Evolutionary conservation across 2,888 invertebrate species (phyloP), one percentile per base, ranked within the genome.

Genomic region (Gryllus longicercus): DNA sequence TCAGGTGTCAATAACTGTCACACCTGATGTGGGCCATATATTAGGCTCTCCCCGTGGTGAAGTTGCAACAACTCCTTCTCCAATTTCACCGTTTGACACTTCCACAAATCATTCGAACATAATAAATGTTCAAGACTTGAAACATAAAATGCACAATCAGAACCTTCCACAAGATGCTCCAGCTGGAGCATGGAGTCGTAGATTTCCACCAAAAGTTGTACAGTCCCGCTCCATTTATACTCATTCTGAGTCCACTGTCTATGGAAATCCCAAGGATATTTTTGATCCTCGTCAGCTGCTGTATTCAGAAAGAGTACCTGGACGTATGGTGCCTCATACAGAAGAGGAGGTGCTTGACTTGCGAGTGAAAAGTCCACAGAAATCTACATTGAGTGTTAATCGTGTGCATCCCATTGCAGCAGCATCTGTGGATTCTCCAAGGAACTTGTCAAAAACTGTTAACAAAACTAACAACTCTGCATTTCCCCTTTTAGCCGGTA

Each of bases 241-340:
- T n/a, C 82, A 81, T 79, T 82, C 81, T 74, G 82, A 82, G 78
- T 21, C 86, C 90, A 92, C 90, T 0, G 91, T 93, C 0, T 93
- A 93, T 83, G 93, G 93, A 0, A 92, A 93, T 86, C 93, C 93
- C 0, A 93, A 93, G 84, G 93, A 93, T 84, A 90, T 91, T 4
- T 88, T 92, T 82, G 76, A 89, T 89, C 86, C 89, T 91, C 0
- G 63, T 63, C 89, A 90, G 0, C 88, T 89, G 0, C 90, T 89
- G 78, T 86, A 89, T 0, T 83, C 89, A 0, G 89, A 88, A n/a
- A 90, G 89, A 0, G 85, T 86, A 0, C 88, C 89, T 0, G 87
- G 87, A 78, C 87, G 81, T 49, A 51, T 79, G 23, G 38, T 25
- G 79, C 25, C 82, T 76, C 16, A 82, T 82, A 50, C 82, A 82